Percentiles rank a stretch among this genome's conserved stretches.
These are phyloP conservation scores for Electrona antarctica DNA, from an alignment of 2,113 vertebrate genomes.

Conservation along the genomic window DNA sequence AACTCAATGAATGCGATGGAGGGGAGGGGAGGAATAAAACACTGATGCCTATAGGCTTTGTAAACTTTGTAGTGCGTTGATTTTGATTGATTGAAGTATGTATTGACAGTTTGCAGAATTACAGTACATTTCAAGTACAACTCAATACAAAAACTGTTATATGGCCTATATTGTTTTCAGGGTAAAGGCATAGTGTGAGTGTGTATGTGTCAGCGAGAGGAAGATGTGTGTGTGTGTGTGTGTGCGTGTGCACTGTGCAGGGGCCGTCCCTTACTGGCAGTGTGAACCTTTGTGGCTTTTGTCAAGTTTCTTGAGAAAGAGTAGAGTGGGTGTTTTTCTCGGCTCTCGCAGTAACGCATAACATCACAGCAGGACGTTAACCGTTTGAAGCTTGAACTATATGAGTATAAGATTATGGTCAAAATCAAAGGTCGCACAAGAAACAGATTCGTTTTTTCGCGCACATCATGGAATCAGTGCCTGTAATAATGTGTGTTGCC, in stretches of 20 bases:
- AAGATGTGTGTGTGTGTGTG: not conserved
- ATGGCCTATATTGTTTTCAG: too few species aligned
- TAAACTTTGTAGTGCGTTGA: too few species aligned
- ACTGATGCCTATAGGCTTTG: too few species aligned
- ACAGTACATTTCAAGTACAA: too few species aligned
- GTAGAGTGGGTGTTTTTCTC: slow-evolving; percentile 20
- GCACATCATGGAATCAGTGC: not conserved
- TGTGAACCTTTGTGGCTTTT: slow-evolving; percentile 66
- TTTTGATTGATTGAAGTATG: too few species aligned
- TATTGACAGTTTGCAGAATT: too few species aligned
- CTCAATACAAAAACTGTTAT: too few species aligned
- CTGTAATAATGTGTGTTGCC: slow-evolving; percentile 29
- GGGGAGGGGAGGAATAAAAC: too few species aligned
- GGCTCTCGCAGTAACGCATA: not conserved
- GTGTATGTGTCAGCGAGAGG: slow-evolving; percentile 6
- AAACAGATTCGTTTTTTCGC: too few species aligned
- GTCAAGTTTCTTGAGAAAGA: slow-evolving; percentile 41
- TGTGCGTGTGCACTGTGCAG: slow-evolving; percentile 1
- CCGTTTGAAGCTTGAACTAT: not conserved
- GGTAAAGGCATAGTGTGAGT: not conserved
- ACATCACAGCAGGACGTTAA: not conserved
- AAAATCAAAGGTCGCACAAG: slow-evolving; percentile 1
- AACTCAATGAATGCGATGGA: too few species aligned
- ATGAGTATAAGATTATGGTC: slow-evolving; percentile 6
- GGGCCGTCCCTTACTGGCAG: too few species aligned